Base-by-base conservation (phyloP, 2,797 vertebrate genomes). In the Tapirus indicus region DNA sequence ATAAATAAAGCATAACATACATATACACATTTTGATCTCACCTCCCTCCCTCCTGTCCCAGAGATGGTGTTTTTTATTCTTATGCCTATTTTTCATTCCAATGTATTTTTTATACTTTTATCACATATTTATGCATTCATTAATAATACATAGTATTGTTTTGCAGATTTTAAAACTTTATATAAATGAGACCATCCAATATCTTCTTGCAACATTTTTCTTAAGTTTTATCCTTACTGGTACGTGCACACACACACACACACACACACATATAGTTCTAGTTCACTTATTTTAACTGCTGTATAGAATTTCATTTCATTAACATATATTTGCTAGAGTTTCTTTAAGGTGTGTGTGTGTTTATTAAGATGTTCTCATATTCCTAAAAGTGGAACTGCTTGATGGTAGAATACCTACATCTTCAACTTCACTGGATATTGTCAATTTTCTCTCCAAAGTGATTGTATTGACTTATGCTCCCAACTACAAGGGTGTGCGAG, bases 1-100 rank as follows among this genome's bases (percentile, higher is more conserved):
- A 94, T 41, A 87, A 68, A 27, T 5, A 16, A n/a, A 54, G 32
- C 72, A 20, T 41, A 11, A 5, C 2, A 0, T 2, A 23, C 13
- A 2, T n/a, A 1, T 1, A 0, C 4, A 2, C 3, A 2, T 20
- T 27, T n/a, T 29, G 16, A 27, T 16, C 64, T 13, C 0, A 7
- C 4, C 23, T 44, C 29, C n/a, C 38, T 16, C 23, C 23, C 47
- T 23, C 13, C 32, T 56, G 54, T 21, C 18, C 58, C 41, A 3
- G 2, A 3, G 38, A 20, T 7, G 0, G 1, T 47, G 0, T 7
- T n/a, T n/a, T 79, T 66, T 25, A 14, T 69, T 64, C 56, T 94
- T 25, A 4, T 4, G 60, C 16, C 2, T 14, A 49, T 2, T 80
- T 60, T 62, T 91, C 56, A 41, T 60, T 47, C 35, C 20, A 5